Conservation (phyloP, 1,140 invertebrate genomes). For the Zaprionus ornatus region DNA sequence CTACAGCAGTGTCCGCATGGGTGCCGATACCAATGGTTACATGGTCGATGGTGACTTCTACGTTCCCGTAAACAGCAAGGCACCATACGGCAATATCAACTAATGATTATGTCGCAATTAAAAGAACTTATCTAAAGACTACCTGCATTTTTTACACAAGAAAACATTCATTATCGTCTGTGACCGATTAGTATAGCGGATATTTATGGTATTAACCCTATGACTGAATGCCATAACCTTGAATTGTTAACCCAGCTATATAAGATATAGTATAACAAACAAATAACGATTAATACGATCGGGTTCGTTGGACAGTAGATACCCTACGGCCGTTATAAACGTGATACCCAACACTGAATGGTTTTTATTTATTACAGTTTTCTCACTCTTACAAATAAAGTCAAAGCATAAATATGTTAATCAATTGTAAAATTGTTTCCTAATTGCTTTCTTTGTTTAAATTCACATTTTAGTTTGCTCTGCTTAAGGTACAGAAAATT, state of each 20-base stretch:
- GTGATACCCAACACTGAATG: background rate
- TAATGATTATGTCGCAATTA: constrained; percentile 40
- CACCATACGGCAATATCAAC: constrained; percentile 78
- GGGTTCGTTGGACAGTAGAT: background rate
- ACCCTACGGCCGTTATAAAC: background rate
- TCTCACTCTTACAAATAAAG: background rate
- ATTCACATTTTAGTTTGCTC: background rate
- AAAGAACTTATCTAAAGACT: constrained; percentile 17
- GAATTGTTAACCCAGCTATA: background rate
- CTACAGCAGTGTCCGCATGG: constrained; percentile 77
- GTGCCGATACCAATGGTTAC: constrained; percentile 79
- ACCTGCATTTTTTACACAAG: background rate
- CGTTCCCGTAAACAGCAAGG: constrained; percentile 66
- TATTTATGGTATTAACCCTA: constrained; percentile 1
- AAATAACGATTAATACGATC: constrained; percentile 3
- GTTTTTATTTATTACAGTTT: background rate
- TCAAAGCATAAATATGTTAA: background rate
- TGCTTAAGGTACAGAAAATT: background rate
- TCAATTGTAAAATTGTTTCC: too few species aligned
- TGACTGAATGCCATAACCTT: constrained; percentile 19
- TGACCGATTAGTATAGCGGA: background rate
- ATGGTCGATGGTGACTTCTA: constrained; percentile 75
- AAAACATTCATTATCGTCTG: constrained; percentile 4
- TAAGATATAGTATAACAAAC: background rate
- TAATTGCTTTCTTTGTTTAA: too few species aligned